These are phyloP conservation scores for Parauchenoglanis ngamensis DNA, from an alignment of 2,797 vertebrate species.

Conservation along the genomic window DNA sequence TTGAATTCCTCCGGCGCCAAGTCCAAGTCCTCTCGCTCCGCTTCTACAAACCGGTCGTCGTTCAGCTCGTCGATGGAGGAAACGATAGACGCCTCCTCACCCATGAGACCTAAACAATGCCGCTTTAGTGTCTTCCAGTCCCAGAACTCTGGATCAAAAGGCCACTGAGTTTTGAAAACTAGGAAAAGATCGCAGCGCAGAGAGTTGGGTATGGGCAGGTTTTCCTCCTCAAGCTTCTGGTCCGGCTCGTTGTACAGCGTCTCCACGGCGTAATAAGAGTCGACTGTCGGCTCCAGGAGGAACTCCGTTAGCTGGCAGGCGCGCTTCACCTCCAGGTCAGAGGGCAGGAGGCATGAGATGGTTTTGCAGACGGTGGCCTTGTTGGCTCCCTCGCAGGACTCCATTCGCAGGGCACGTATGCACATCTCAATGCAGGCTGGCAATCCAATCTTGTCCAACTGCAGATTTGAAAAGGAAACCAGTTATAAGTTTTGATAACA, in stretches of 20 bases:
- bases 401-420: conserved; percentile 87
- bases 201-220: conserved; percentile 93
- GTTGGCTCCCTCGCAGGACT: conserved; percentile 84
- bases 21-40: conserved; percentile 78
- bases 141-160: conserved; percentile 99
- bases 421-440: conserved; percentile 92
- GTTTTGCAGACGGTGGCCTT: conserved; percentile 97
- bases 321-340: conserved; percentile 94
- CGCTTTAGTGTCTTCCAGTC: conserved; percentile 98
- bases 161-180: conserved; percentile 96
- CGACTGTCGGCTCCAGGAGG: conserved; percentile 93
- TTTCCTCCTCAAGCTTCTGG: conserved; percentile 94
- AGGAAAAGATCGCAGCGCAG: conserved; percentile 93
- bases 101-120: conserved; percentile 93
- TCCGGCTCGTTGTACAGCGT: conserved; percentile 96
- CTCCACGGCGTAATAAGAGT: conserved; percentile 96
- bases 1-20: conserved; percentile 72
- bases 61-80: conserved; percentile 96
- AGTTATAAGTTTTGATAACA: background rate
- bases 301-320: conserved; percentile 97
- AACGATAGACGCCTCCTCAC: conserved; percentile 95
- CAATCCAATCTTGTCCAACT: conserved; percentile 84
- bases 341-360: conserved; percentile 91
- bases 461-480: conserved; percentile 34
- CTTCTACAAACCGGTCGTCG: conserved; percentile 83